A percentile compares a stretch with the other conserved stretches of the same genome.
Evolutionary conservation across 2,888 invertebrate species (phyloP).

Genomic region (Bembecia ichneumoniformis): DNA sequence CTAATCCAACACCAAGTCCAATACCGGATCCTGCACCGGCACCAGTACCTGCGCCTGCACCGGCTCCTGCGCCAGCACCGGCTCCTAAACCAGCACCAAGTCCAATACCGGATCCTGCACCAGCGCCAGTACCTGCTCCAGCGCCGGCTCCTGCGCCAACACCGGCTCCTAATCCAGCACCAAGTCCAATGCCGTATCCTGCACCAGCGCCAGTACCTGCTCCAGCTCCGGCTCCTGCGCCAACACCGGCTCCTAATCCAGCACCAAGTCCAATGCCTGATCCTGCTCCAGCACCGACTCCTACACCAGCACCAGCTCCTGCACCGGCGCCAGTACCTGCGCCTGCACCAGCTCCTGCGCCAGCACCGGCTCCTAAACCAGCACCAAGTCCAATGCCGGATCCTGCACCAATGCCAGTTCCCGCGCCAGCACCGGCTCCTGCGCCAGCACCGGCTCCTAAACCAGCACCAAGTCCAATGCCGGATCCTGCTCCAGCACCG

Average conservation of each 20-base stretch:
- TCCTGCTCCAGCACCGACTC: conserved; percentile 2
- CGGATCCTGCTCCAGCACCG: neutral
- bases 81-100: too few relatives aligned
- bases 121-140: neutral
- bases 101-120: too few relatives aligned
- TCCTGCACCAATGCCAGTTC: conserved; percentile 1
- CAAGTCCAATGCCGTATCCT: too few relatives aligned
- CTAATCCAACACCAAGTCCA: too few relatives aligned
- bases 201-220: neutral
- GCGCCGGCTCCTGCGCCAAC: neutral
- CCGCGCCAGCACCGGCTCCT: neutral
- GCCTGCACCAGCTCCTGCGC: conserved; percentile 1
- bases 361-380: too few relatives aligned
- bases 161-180: too few relatives aligned
- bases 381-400: neutral
- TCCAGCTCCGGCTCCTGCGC: conserved; percentile 5
- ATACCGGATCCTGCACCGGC: neutral
- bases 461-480: too few relatives aligned
- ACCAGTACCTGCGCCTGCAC: conserved; percentile 1
- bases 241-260: conserved; percentile 9
- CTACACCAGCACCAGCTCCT: conserved; percentile 2
- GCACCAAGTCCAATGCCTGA: too few relatives aligned
- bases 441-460: conserved; percentile 1
- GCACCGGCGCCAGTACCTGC: conserved; percentile 1
- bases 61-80: neutral